Conservation (phyloP, 2,888 invertebrate genomes). For the Drosophila nr. medialis region DNA sequence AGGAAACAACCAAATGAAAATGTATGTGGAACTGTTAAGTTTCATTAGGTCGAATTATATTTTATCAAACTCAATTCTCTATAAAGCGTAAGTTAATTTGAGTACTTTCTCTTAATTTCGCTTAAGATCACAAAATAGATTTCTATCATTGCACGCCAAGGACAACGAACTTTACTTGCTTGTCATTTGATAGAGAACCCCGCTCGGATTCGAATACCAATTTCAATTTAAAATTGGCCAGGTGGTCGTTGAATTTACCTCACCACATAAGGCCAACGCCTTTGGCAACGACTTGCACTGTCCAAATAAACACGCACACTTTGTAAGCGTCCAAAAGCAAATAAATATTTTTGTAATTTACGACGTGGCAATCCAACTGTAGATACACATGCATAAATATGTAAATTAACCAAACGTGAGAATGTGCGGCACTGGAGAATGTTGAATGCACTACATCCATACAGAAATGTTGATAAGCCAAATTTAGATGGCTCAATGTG, state of each 20-base stretch:
- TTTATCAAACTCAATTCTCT: neutral
- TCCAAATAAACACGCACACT: constrained; percentile 78
- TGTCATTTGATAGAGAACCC: constrained; percentile 17
- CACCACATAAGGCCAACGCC: constrained; percentile 51
- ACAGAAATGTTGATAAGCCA: constrained; percentile 9
- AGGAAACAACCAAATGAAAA: neutral
- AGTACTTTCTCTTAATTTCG: neutral
- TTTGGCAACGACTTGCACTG: constrained; percentile 56
- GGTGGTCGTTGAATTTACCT: constrained; percentile 39
- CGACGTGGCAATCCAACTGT: constrained; percentile 64
- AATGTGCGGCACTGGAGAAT: constrained; percentile 58
- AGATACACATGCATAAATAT: constrained; percentile 52
- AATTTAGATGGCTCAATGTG: constrained; percentile 9
- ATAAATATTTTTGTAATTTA: constrained; percentile 78
- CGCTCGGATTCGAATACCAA: constrained; percentile 10
- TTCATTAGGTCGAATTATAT: neutral
- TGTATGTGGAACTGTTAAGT: no score
- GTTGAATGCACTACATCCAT: constrained; percentile 38
- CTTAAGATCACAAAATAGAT: neutral
- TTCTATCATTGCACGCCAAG: neutral
- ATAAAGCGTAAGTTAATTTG: neutral
- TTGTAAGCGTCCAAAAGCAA: constrained; percentile 72
- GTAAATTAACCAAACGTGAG: constrained; percentile 70
- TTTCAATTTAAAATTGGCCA: constrained; percentile 50
- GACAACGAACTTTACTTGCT: neutral